A percentile compares a stretch with the other conserved stretches of the same genome.
Conservation (phyloP, 2,797 vertebrate genomes). For the Neopelma chrysocephalum region DNA sequence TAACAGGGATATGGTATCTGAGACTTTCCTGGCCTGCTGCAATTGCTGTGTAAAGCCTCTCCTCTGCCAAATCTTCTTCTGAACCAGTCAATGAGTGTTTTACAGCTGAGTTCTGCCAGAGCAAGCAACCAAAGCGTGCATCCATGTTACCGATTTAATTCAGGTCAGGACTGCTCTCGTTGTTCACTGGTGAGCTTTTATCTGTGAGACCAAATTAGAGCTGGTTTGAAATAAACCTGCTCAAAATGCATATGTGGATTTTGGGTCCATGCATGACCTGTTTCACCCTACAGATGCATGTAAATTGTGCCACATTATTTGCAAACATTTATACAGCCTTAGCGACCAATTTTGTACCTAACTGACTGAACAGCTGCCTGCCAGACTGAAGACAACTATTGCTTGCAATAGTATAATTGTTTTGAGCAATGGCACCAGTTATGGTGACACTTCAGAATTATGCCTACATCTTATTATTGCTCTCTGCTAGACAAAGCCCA, state of each 20-base stretch:
- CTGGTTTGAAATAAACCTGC: neutral
- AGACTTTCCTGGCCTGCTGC: neutral
- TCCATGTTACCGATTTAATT: neutral
- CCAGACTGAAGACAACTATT: neutral
- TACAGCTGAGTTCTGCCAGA: neutral
- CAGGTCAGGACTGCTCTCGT: neutral
- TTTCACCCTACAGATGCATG: neutral
- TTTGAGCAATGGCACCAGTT: neutral
- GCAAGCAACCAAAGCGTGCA: neutral
- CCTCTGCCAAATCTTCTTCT: neutral
- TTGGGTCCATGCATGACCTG: rapidly evolving
- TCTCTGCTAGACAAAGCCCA: neutral
- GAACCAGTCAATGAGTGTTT: neutral
- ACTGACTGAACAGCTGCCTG: neutral
- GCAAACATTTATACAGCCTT: neutral
- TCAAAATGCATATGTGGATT: neutral
- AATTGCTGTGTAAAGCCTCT: neutral
- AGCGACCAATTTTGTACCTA: rapidly evolving
- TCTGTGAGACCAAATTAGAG: neutral
- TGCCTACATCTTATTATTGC: neutral
- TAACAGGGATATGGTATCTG: neutral
- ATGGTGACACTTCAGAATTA: neutral
- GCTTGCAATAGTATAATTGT: neutral
- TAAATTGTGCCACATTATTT: neutral
- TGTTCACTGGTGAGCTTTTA: neutral